These are phyloP conservation scores for Scaptodrosophila lebanonensis DNA, from an alignment of 1,140 invertebrate species.

Conservation along the genomic window DNA sequence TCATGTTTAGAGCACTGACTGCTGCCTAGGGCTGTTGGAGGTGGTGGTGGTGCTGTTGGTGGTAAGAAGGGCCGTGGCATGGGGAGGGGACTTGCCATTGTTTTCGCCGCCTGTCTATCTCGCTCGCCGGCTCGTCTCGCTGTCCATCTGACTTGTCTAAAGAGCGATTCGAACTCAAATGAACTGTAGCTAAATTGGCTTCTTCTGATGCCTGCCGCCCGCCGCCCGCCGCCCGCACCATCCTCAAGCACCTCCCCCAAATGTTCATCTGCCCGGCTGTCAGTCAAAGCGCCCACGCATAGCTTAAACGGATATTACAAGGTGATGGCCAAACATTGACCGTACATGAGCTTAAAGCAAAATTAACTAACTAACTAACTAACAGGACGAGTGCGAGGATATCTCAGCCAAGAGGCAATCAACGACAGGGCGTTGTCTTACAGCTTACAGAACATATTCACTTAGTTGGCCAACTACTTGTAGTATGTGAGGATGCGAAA, in stretches of 20 bases:
- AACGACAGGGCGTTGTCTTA: too few species aligned
- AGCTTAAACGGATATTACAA: conserved; percentile 75
- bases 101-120: not conserved
- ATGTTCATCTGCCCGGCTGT: conserved; percentile 45
- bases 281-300: conserved; percentile 46
- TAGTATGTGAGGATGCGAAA: too few species aligned
- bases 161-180: conserved; percentile 57
- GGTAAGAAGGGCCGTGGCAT: not conserved
- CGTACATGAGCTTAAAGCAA: conserved; percentile 73
- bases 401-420: too few species aligned
- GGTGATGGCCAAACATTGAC: conserved; percentile 76
- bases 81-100: not conserved
- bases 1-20: conserved; percentile 74
- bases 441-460: too few species aligned
- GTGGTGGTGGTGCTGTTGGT: conserved; percentile 3
- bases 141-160: conserved; percentile 2
- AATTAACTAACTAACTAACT: conserved; percentile 60
- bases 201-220: conserved; percentile 4
- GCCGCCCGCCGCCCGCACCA: not conserved
- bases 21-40: conserved; percentile 15
- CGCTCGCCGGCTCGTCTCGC: not conserved
- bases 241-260: conserved; percentile 12
- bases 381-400: too few species aligned
- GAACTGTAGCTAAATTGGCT: conserved; percentile 70
- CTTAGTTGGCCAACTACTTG: too few species aligned